Conservation (phyloP, 2,888 invertebrate species). For the Chorisops tibialis region DNA sequence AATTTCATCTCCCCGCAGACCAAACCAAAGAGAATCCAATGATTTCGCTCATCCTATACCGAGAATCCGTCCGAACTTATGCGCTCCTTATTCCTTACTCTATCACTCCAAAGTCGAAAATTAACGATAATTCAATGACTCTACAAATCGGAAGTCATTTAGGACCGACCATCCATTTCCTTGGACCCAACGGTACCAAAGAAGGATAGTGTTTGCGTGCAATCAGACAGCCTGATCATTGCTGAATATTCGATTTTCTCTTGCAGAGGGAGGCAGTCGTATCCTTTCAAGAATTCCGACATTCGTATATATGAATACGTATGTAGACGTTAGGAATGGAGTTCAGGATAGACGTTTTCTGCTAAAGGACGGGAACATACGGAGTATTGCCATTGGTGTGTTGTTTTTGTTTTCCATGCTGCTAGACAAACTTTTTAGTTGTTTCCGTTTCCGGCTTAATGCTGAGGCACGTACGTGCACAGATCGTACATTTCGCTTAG, state of each 20-base stretch:
- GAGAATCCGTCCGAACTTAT: conserved; percentile 1
- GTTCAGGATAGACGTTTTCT: background rate
- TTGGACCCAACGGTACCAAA: conserved; percentile 1
- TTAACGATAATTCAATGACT: conserved; percentile 36
- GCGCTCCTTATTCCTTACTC: conserved; percentile 15
- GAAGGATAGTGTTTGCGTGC: conserved; percentile 24
- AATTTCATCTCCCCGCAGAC: background rate
- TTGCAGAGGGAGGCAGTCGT: conserved; percentile 18
- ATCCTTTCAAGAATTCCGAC: conserved; percentile 22
- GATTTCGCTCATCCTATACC: conserved; percentile 8
- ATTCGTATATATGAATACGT: background rate
- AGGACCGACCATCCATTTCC: conserved; percentile 33
- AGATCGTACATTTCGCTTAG: conserved; percentile 15
- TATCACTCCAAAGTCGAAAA: conserved; percentile 28
- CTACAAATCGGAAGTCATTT: conserved; percentile 36
- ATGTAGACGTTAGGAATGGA: background rate
- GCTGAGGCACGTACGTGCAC: conserved; percentile 28
- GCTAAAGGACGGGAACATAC: background rate
- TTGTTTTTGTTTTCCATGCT: conserved; percentile 6
- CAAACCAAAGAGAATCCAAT: conserved; percentile 25
- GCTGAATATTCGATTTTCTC: conserved; percentile 32
- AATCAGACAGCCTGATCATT: conserved; percentile 34
- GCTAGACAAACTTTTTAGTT: conserved; percentile 17
- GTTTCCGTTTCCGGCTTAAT: conserved; percentile 32
- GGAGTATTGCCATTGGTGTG: background rate